Percentiles rank a stretch among this genome's conserved stretches.
These are phyloP conservation scores for Tarsius wallacei DNA, from an alignment of 2,797 vertebrate species.

Conservation along the genomic window DNA sequence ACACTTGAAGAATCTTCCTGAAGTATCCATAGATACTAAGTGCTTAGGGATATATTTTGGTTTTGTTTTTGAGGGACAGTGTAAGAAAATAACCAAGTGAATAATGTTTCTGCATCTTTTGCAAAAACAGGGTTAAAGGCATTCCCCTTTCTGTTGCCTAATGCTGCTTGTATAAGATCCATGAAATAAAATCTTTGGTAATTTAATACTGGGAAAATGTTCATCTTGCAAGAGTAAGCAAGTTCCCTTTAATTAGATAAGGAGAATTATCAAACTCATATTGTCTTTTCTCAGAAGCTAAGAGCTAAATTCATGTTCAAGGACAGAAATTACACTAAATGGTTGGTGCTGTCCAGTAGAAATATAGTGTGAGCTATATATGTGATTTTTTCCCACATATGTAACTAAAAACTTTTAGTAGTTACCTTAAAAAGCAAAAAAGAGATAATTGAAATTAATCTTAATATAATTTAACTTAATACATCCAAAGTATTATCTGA, in stretches of 20 bases:
- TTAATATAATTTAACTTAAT: neutral
- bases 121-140: conserved; percentile 26
- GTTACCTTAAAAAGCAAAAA: neutral
- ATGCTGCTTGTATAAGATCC: neutral
- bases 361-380: neutral
- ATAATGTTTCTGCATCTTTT: neutral
- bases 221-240: conserved; percentile 31
- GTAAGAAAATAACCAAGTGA: neutral
- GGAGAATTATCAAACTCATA: neutral
- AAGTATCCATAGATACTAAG: neutral
- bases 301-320: conserved; percentile 41
- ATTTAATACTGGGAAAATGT: conserved; percentile 48
- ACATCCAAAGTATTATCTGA: neutral
- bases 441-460: neutral
- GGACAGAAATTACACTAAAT: conserved; percentile 32
- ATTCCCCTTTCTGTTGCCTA: neutral
- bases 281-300: conserved; percentile 73
- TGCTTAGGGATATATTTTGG: neutral
- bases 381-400: neutral
- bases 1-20: neutral
- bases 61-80: neutral
- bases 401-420: conserved; percentile 2
- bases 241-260: conserved; percentile 62
- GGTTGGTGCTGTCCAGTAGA: neutral
- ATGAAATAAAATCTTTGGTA: conserved; percentile 49